Evolutionary conservation across 1,140 invertebrate species (phyloP), one percentile per base, ranked within the genome.

Genomic region (Scaptomyza pallida): DNA sequence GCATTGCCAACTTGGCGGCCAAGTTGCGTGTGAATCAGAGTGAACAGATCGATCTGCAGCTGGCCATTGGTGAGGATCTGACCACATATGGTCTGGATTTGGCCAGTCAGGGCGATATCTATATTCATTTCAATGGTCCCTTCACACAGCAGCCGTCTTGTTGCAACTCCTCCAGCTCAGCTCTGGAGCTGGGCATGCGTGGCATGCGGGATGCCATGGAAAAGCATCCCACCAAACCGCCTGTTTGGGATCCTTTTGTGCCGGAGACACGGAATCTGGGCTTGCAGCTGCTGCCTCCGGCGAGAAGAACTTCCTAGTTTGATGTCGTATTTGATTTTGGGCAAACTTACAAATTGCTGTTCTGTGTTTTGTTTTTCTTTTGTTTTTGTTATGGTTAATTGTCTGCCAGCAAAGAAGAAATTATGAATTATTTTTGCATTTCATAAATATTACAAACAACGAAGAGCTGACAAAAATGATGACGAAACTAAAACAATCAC

Each of bases 121-220:
- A 86, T 45, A 82, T 86, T 4, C 73, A 86, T 15, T 88, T 86
- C 41, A 86, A 86, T 52, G 82, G 81, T 3, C 81, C 81, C 5
- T 77, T 86, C 3, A 86, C 81, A 15, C 62, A 47, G 26, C 61
- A 81, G 5, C 65, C 82, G 5, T 61, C 81, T 0, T 54, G 48
- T 0, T 65, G 81, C 8, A 86, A 33, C 35, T 68, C 72, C 2
- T 71, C 71, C 35, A 60, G 70, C 15, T 68, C 76, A 26, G 80
- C 76, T 35, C 33, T 85, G 8, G 81, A 86, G 55, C 30, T 86
- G 50, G 81, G 81, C 1, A 85, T 85, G 81, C 76, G 81, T 0
- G 81, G 61, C 26, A 80, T 85, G 81, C 64, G 81, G 0, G 73
- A 85, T 52, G 64, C 73, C 10, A 77, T 86, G n/a, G 54, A 54